Evolutionary conservation across 2,113 vertebrate species (phyloP).

Genomic region (Scytalopus superciliaris): DNA sequence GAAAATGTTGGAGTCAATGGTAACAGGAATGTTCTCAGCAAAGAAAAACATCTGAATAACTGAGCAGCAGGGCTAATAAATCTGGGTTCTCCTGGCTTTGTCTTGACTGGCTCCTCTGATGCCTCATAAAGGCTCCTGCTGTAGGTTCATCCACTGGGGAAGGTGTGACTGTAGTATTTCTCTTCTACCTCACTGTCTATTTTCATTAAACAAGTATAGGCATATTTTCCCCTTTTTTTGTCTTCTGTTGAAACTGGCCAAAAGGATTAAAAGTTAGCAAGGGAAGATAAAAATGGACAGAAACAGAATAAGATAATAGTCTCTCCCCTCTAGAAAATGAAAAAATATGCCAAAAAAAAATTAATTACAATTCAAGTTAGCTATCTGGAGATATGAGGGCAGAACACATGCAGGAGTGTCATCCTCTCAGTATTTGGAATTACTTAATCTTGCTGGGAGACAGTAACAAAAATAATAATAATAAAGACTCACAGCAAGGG

Average conservation of each 20-base stretch:
- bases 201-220: background rate
- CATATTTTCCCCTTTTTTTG: background rate
- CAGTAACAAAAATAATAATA: conserved; percentile 40
- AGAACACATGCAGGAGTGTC: conserved; percentile 17
- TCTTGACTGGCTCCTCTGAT: background rate
- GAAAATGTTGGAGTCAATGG: background rate
- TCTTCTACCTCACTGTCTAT: background rate
- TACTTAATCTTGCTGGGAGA: conserved; percentile 43
- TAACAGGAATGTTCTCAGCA: background rate
- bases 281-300: background rate
- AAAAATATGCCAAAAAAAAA: conserved; percentile 4
- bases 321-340: background rate
- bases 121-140: background rate
- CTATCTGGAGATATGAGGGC: conserved; percentile 14
- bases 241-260: background rate
- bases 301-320: background rate
- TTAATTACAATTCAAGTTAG: conserved; percentile 16
- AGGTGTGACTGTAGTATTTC: background rate
- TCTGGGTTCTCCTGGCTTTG: background rate
- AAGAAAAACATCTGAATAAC: conserved; percentile 3
- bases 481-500: background rate
- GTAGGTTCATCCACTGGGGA: background rate
- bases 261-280: conserved; percentile 5
- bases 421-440: conserved; percentile 27
- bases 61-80: background rate